phyloP scores from a whole-genome alignment of 2,888 invertebrate genomes.

The Syrphus vitripennis region DNA sequence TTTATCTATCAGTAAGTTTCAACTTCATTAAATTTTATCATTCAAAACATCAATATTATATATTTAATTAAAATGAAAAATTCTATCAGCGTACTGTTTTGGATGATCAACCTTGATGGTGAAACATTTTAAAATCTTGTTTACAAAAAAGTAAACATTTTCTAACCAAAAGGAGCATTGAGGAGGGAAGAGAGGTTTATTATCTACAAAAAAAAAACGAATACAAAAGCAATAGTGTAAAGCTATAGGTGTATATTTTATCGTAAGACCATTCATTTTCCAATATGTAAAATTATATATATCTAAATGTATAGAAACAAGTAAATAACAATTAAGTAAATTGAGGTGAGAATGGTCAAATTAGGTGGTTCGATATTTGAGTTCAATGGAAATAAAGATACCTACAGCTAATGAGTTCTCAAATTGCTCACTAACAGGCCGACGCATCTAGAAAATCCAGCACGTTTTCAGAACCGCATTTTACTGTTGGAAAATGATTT shows the following conservation, averaged over 20 bases:
- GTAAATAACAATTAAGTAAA: not conserved
- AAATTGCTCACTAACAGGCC: not conserved
- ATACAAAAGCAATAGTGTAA: not conserved
- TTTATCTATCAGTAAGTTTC: not conserved
- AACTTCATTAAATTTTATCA: not conserved
- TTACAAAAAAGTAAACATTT: not conserved
- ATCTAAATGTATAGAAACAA: not conserved
- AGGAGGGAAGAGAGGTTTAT: not conserved
- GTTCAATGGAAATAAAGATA: slow-evolving; percentile 17
- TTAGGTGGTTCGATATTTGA: slow-evolving; percentile 32
- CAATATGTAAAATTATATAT: not conserved
- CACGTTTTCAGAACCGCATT: not conserved
- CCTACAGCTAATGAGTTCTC: slow-evolving; percentile 8
- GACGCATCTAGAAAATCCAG: not conserved
- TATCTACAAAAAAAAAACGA: not conserved
- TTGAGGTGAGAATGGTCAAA: slow-evolving; percentile 56
- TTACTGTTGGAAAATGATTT: slow-evolving; percentile 5
- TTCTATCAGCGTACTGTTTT: not conserved
- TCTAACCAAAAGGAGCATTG: not conserved
- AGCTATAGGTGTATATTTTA: not conserved
- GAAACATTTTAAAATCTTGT: slow-evolving; percentile 10
- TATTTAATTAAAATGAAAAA: slow-evolving; percentile 1
- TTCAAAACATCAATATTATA: not conserved
- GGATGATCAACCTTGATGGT: not conserved
- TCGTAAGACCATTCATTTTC: not conserved